These are phyloP conservation scores for Camelus bactrianus DNA, from an alignment of 2,113 vertebrate genomes.

Conservation along the genomic window DNA sequence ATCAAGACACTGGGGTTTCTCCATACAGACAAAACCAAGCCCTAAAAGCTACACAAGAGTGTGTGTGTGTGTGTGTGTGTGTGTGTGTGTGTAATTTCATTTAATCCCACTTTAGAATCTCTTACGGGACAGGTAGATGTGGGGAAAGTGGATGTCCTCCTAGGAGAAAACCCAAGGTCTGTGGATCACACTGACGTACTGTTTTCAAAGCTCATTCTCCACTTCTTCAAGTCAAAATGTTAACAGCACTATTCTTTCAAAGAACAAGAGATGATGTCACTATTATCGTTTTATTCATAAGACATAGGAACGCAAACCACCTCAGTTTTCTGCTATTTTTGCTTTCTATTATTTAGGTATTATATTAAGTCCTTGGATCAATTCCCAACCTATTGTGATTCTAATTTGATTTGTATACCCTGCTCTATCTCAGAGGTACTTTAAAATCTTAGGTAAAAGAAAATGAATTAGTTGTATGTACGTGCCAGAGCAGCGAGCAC, in stretches of 20 bases:
- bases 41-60: background rate
- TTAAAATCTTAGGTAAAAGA: constrained; percentile 81
- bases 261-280: constrained; percentile 71
- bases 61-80: background rate
- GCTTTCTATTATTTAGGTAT: constrained; percentile 77
- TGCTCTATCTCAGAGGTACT: constrained; percentile 72
- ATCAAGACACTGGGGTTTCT: background rate
- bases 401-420: constrained; percentile 78
- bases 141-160: background rate
- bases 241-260: constrained; percentile 59
- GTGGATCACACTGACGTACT: background rate
- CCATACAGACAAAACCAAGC: background rate
- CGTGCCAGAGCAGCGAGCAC: constrained; percentile 24
- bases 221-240: constrained; percentile 53
- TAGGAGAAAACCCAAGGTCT: background rate
- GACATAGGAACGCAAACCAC: constrained; percentile 70
- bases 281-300: constrained; percentile 75
- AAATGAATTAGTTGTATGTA: constrained; percentile 72
- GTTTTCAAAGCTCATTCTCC: constrained; percentile 47
- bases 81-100: background rate
- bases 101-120: background rate
- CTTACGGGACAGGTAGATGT: background rate
- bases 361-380: constrained; percentile 78
- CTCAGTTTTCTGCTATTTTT: constrained; percentile 76
- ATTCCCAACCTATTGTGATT: constrained; percentile 80